Conservation (phyloP, 1,140 invertebrate genomes). For the Drosophila arizonae region DNA sequence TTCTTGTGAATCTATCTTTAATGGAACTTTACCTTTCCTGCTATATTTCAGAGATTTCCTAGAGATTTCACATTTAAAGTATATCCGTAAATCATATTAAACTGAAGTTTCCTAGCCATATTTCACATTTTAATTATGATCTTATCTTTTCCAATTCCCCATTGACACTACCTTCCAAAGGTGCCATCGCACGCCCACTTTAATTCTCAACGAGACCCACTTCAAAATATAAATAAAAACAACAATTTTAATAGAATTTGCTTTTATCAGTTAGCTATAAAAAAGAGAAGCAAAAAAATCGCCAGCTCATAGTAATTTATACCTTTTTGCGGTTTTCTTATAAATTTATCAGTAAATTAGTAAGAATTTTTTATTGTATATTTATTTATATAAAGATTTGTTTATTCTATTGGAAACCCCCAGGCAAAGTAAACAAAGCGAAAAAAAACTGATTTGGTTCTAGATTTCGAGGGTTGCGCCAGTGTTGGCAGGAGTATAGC, state of each 20-base stretch:
- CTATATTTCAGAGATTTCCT: no score
- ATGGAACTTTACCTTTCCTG: no score
- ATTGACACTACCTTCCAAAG: no score
- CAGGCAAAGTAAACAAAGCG: slow-evolving; percentile 29
- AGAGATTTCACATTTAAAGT: not conserved
- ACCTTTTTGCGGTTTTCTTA: slow-evolving; percentile 14
- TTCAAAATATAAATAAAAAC: not conserved
- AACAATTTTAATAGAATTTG: not conserved
- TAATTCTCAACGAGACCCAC: no score
- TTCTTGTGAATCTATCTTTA: no score
- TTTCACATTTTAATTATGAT: no score
- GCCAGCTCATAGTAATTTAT: slow-evolving; percentile 23
- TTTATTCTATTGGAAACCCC: slow-evolving; percentile 32
- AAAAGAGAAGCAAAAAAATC: not conserved
- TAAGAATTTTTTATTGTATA: slow-evolving; percentile 45
- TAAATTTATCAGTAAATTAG: slow-evolving; percentile 48
- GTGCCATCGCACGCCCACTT: no score
- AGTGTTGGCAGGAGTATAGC: not conserved
- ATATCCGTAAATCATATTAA: not conserved
- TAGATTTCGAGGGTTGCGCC: slow-evolving; percentile 10
- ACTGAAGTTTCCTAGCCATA: no score
- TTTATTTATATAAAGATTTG: slow-evolving; percentile 40
- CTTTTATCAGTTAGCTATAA: slow-evolving; percentile 34
- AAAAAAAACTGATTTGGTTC: slow-evolving; percentile 10
- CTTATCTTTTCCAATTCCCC: not conserved